Percentiles rank a stretch among this genome's conserved stretches.
Evolutionary conservation across 2,113 vertebrate genomes (phyloP).

Genomic region (Centropus bengalensis): DNA sequence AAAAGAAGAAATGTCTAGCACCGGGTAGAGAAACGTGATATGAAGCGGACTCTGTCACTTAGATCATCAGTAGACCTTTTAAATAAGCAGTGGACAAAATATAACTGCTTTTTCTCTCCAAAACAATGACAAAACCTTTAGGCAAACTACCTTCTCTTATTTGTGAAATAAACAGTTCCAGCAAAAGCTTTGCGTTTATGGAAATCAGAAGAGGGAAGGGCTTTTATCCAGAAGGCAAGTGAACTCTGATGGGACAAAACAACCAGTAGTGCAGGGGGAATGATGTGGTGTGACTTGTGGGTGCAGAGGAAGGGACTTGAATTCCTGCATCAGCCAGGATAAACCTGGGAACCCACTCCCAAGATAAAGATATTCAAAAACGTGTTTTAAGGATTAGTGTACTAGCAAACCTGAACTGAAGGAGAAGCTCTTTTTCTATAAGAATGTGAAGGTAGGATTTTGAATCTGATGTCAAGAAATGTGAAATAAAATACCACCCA

Average conservation of each 20-base stretch:
- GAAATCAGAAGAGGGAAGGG: not conserved
- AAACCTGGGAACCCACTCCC: not conserved
- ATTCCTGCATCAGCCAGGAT: not conserved
- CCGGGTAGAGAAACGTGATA: not conserved
- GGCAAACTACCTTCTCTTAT: not conserved
- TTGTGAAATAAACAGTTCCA: not conserved
- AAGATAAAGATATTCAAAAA: not conserved
- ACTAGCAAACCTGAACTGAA: not conserved
- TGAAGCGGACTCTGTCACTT: not conserved
- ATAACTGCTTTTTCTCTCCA: not conserved
- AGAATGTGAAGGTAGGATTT: not conserved
- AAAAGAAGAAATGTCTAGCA: not conserved
- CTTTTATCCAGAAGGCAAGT: not conserved
- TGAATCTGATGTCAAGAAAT: not conserved
- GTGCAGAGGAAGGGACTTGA: not conserved
- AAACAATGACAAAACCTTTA: not conserved
- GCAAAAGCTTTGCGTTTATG: not conserved
- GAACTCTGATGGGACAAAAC: not conserved
- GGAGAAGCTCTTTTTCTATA: not conserved
- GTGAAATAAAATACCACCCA: constrained; percentile 16
- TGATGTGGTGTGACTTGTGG: not conserved
- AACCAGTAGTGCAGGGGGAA: no score
- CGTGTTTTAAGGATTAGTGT: not conserved
- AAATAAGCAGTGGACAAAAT: not conserved
- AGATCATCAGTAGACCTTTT: not conserved